These are phyloP conservation scores for Pithys albifrons DNA, from an alignment of 2,113 vertebrate genomes.

Conservation along the genomic window DNA sequence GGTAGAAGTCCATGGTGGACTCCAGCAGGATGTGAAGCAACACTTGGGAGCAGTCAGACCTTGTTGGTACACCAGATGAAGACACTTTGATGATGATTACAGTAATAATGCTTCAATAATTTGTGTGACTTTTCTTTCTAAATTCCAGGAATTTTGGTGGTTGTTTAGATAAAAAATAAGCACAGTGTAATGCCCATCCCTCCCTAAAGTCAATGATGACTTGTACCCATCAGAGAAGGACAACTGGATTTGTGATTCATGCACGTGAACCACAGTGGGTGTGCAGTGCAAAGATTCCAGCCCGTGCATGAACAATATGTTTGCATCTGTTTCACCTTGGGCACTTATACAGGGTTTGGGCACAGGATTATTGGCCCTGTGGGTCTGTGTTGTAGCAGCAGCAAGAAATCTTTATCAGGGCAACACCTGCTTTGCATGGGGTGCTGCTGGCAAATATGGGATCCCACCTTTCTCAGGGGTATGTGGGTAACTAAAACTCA, in stretches of 20 bases:
- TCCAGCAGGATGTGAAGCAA: background rate
- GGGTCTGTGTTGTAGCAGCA: background rate
- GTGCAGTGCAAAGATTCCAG: background rate
- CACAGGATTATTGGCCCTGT: background rate
- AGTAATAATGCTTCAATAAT: background rate
- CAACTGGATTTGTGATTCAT: background rate
- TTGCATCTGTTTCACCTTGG: background rate
- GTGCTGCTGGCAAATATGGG: background rate
- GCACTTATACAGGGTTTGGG: background rate
- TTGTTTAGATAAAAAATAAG: background rate
- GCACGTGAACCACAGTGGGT: accelerated
- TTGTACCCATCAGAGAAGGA: background rate
- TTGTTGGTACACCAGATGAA: background rate
- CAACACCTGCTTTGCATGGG: background rate
- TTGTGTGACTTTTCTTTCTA: background rate
- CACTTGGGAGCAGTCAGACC: background rate
- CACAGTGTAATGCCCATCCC: background rate
- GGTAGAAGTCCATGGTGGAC: background rate
- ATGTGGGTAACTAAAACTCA: accelerated
- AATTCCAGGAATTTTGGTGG: background rate
- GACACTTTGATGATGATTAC: background rate
- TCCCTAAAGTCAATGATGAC: background rate
- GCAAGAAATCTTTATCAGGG: background rate
- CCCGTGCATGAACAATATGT: background rate
- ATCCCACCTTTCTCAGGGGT: background rate